Base-by-base conservation (phyloP, 2,888 invertebrate species). In the Zeuzera pyrina region DNA sequence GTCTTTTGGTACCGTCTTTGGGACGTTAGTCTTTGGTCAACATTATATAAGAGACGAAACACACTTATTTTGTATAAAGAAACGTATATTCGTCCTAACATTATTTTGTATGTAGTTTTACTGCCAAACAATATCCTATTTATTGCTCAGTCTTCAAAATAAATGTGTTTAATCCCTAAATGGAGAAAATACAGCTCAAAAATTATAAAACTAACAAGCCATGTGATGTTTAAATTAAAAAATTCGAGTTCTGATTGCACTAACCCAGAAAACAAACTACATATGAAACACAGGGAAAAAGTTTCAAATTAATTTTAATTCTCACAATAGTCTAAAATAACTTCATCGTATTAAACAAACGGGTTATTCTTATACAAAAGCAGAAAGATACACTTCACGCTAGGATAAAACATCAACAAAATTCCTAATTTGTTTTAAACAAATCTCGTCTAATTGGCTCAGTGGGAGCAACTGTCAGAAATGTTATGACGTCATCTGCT, bases 251-350 rank as follows among this genome's bases (percentile, higher is more conserved):
- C 8, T 25, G 13, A 11, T 5, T 25, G 24, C 11, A 25, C 12
- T 10, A 12, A 8, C 12, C 25, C 12, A 25, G 25, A 12, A n/a
- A 5, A 22, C 61, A 63, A 66, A 57, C 63, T 69, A 72, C 62
- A 62, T 45, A 55, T 53, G 57, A 76, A 74, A 76, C 70, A 69
- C 73, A 61, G 47, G 49, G 60, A 47, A 52, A 72, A 73, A 74
- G 73, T 77, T 79, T 78, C 72, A 78, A 81, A 81, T 77, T 76
- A 77, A 77, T 78, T 81, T 81, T 81, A 81, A 81, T 57, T 68
- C 58, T 28, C 78, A 79, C 74, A 79, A 72, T 74, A 73, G 66
- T 73, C 70, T 76, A 78, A 74, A 76, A 66, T 69, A 69, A 69
- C n/a, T 56, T 53, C 62, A 63, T 66, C 56, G 59, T 64, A 64